phyloP scores from a whole-genome alignment of 2,113 vertebrate species.

The Bucco capensis region DNA sequence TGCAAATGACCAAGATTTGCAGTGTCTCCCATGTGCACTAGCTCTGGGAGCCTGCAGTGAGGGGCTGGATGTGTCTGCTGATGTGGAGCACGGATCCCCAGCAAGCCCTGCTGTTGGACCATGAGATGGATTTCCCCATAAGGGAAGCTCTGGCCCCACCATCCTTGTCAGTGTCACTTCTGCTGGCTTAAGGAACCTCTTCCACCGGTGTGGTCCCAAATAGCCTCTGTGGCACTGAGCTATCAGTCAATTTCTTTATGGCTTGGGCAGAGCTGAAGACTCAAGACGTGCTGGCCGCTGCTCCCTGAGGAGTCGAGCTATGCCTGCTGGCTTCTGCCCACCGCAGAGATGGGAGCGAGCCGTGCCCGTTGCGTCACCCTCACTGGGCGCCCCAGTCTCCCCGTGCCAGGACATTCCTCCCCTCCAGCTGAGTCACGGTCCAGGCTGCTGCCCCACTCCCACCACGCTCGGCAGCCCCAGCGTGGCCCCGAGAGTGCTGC shows the following conservation, averaged over 20 bases:
- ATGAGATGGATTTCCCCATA: not conserved
- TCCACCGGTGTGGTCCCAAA: accelerated
- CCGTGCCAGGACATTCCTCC: constrained; percentile 2
- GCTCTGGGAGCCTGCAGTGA: not conserved
- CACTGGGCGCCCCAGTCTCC: not conserved
- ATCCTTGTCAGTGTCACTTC: not conserved
- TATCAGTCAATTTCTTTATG: accelerated
- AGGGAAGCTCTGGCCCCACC: not conserved
- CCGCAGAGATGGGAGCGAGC: not conserved
- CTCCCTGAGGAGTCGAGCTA: not conserved
- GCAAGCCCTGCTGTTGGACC: not conserved
- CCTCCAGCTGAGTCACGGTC: not conserved
- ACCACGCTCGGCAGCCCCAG: not conserved
- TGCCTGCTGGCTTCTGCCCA: not conserved
- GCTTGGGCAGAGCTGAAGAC: not conserved
- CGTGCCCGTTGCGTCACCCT: not conserved
- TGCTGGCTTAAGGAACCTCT: not conserved
- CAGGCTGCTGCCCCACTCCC: not conserved
- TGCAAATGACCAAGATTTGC: not conserved
- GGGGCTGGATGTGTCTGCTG: not conserved
- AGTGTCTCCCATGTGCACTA: accelerated
- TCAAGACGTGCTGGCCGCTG: not conserved
- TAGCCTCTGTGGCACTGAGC: not conserved
- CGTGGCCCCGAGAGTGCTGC: not conserved
- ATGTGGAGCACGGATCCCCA: not conserved